phyloP scores from a whole-genome alignment of 2,797 vertebrate genomes.

The Taeniopygia guttata region DNA sequence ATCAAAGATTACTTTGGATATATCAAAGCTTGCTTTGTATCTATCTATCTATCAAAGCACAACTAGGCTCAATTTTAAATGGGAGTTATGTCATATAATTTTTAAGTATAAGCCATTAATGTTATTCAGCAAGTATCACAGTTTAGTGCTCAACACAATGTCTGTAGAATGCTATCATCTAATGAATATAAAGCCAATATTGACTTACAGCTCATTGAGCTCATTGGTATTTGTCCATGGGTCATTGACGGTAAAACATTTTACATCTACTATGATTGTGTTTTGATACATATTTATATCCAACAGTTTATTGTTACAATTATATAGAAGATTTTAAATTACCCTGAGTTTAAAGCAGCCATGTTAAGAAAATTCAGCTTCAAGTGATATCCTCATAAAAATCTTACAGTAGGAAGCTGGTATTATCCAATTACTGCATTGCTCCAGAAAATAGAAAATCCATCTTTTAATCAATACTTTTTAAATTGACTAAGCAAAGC shows the following conservation, averaged over 20 bases:
- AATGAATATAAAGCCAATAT: constrained; percentile 46
- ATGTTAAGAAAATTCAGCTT: not conserved
- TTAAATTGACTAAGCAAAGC: not conserved
- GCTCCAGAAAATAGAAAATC: not conserved
- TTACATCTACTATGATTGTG: not conserved
- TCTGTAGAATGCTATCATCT: not conserved
- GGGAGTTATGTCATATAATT: not conserved
- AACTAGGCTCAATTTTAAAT: not conserved
- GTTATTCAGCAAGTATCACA: not conserved
- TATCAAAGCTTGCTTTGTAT: not conserved
- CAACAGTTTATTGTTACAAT: not conserved
- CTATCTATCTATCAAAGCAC: not conserved
- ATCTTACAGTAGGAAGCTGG: not conserved
- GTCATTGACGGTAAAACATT: not conserved
- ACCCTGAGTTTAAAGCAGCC: not conserved
- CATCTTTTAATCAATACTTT: not conserved
- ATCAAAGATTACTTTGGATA: not conserved
- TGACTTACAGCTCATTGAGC: constrained; percentile 41
- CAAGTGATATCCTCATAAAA: not conserved
- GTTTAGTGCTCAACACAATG: not conserved
- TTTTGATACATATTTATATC: not conserved
- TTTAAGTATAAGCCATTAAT: not conserved
- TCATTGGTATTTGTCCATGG: constrained; percentile 7
- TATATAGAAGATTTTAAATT: not conserved
- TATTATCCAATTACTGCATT: not conserved